phyloP scores from a whole-genome alignment of 2,888 invertebrate genomes.

The Dusona sp. region DNA sequence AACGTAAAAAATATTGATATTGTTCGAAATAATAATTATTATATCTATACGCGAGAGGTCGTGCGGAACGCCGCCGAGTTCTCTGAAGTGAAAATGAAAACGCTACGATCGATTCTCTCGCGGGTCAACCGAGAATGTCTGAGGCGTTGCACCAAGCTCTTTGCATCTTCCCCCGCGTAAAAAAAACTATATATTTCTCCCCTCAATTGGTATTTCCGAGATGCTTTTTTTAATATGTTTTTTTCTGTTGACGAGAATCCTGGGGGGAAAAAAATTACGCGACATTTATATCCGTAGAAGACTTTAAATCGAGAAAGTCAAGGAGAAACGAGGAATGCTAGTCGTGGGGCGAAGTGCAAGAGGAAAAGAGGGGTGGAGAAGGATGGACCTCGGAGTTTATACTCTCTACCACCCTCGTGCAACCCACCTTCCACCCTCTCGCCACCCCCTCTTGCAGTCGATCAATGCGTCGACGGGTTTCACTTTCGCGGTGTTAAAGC shows the following conservation, averaged over 20 bases:
- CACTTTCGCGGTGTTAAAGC: constrained; percentile 85
- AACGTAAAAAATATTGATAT: constrained; percentile 17
- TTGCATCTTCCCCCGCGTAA: constrained; percentile 48
- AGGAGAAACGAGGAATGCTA: constrained; percentile 72
- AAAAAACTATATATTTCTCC: background rate
- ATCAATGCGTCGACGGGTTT: constrained; percentile 85
- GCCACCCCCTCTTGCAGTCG: constrained; percentile 86
- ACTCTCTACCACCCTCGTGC: constrained; percentile 71
- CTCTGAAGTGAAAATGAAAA: constrained; percentile 70
- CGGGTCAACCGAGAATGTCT: constrained; percentile 69
- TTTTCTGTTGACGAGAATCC: background rate
- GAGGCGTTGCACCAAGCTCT: constrained; percentile 65
- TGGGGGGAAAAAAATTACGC: background rate
- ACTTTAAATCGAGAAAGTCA: constrained; percentile 76
- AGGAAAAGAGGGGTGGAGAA: constrained; percentile 84
- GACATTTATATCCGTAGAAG: constrained; percentile 9
- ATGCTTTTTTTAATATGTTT: background rate
- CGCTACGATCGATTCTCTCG: constrained; percentile 65
- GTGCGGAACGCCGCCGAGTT: constrained; percentile 61
- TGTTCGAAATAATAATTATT: constrained; percentile 34
- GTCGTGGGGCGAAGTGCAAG: constrained; percentile 85
- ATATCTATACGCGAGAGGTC: constrained; percentile 42
- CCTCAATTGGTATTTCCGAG: background rate
- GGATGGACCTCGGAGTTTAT: constrained; percentile 79
- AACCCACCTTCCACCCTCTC: constrained; percentile 83